Base-by-base conservation (phyloP, 2,113 vertebrate species). In the Pogonocichla stellata region DNA sequence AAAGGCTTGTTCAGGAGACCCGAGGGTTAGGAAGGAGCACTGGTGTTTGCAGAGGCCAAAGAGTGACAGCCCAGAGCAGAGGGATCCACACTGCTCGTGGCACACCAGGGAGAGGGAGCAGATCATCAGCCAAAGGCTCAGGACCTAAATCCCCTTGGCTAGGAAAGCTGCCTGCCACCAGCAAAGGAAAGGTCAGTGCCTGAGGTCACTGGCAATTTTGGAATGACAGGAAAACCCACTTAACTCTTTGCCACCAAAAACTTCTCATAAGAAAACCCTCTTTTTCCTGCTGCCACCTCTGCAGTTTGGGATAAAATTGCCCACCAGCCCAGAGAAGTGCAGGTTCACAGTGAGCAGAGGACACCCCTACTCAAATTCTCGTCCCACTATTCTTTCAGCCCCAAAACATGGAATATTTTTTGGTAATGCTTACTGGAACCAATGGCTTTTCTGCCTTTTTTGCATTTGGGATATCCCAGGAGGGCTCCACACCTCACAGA, bases 141-240 rank as follows among this genome's bases (percentile, higher is more conserved):
- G 73, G 23, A 67, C 65, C 80, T 31, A 75, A 95, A 80, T 60
- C 77, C 69, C 34, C 66, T 91, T 94, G 93, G 73, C 70, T 94
- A 66, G 60, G 54, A 94, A 85, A 72, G 57, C 70, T 86, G 66
- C 73, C 91, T 91, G 84, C 89, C 87, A 24, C 61, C 85, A 82
- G 57, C 6, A 4, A 70, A 75, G 65, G 65, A 67, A 82, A 85
- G 36, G 80, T 90, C 87, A 58, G 26, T 42, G 60, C 73, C 80
- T 45, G 66, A 77, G 66, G 54, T 75, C 75, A 70, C 77, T 29
- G 54, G 36, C 20, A 45, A 31, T 80, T 92, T 42, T 80, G 54
- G 45, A 58, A 73, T 65, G 57, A 78, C 43, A 80, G 66, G 71
- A 91, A 66, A 6, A 12, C 19, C 31, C 0, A 0, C 19, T 84